phyloP scores from a whole-genome alignment of 2,797 vertebrate species.

The Heliangelus exortis region DNA sequence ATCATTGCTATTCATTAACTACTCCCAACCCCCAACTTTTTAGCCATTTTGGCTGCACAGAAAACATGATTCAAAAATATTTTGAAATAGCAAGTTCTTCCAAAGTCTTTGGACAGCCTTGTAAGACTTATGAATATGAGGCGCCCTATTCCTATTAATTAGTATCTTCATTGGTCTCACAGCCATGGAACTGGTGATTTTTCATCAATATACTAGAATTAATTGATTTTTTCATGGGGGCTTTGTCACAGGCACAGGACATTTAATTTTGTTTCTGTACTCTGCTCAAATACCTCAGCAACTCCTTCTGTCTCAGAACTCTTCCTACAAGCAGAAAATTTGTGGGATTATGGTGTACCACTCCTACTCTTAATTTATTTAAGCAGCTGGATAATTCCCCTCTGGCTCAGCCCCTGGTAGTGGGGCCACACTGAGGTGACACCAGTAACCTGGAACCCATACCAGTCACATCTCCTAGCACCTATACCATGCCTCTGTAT shows the following conservation, averaged over 20 bases:
- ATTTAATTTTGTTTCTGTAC: background rate
- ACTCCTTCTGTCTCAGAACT: background rate
- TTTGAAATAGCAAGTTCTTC: constrained; percentile 5
- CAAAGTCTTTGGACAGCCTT: background rate
- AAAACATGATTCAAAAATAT: background rate
- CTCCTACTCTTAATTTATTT: background rate
- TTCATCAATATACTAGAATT: background rate
- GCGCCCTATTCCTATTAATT: background rate
- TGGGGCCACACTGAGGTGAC: background rate
- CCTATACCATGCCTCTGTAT: too few relatives aligned
- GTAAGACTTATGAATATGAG: background rate
- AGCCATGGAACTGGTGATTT: background rate
- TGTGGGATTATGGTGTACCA: background rate
- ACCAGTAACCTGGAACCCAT: background rate
- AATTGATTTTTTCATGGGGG: background rate
- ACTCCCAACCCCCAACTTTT: background rate
- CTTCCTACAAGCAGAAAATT: background rate
- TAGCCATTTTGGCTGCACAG: background rate
- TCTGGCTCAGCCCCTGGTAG: background rate
- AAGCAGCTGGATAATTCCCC: background rate
- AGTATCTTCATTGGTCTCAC: background rate
- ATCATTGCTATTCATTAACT: constrained; percentile 20
- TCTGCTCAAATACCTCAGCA: background rate
- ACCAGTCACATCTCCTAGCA: background rate
- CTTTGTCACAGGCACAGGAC: background rate